Evolutionary conservation across 2,888 invertebrate species (phyloP).

Genomic region (Neoascia interrupta): DNA sequence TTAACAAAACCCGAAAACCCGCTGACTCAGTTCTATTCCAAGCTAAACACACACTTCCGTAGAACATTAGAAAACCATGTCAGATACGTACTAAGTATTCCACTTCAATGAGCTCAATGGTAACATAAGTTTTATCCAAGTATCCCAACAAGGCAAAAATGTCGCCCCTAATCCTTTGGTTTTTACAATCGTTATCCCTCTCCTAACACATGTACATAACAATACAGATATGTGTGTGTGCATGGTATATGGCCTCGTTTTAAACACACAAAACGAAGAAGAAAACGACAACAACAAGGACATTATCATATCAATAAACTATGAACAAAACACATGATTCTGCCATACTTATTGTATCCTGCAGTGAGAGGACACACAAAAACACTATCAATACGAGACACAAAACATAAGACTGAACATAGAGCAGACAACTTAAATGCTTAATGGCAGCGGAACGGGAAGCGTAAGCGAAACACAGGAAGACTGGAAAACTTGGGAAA

Average conservation of each 20-base stretch:
- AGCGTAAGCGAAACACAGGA: slow-evolving; percentile 17
- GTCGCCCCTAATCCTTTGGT: no score
- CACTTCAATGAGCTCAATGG: no score
- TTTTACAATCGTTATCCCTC: no score
- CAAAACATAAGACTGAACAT: background rate
- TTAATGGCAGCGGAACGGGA: slow-evolving; percentile 5
- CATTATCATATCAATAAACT: slow-evolving; percentile 64
- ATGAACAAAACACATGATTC: slow-evolving; percentile 41
- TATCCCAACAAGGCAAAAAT: no score
- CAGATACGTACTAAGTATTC: no score
- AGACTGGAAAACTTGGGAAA: slow-evolving; percentile 10
- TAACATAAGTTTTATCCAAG: no score
- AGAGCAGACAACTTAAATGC: slow-evolving; percentile 1
- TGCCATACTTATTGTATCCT: slow-evolving; percentile 39
- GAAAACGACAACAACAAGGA: slow-evolving; percentile 32
- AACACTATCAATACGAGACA: slow-evolving; percentile 18
- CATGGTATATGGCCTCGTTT: background rate
- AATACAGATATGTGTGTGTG: background rate
- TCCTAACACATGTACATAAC: no score
- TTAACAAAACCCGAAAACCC: no score
- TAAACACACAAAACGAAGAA: background rate
- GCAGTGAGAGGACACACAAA: slow-evolving; percentile 13
- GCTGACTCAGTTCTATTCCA: no score
- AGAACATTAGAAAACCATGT: no score
- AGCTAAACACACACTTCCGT: no score